Evolutionary conservation across 1,140 invertebrate species (phyloP), one percentile per base, ranked within the genome.

Genomic region (Megalopta genalis): DNA sequence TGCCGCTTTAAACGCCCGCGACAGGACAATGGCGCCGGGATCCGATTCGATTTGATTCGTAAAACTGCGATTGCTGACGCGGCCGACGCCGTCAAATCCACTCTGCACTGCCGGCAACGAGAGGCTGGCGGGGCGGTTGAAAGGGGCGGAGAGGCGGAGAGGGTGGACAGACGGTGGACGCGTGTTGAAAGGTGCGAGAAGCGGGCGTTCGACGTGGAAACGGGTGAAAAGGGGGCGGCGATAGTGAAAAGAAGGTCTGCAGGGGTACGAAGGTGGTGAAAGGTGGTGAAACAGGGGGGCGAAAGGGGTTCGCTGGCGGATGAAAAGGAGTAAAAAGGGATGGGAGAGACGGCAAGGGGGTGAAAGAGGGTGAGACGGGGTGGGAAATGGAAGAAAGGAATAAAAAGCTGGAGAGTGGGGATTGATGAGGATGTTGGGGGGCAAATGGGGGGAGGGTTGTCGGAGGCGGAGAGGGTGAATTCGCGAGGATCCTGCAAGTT

Each of bases 21-120:
- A 1, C 16, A n/a, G 57, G 18, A 77, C 75, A 77, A 77, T 77
- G n/a, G 75, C 66, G 60, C 6, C 49, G 62, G 1, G 32, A 39
- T 54, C 12, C n/a, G 21, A 37, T 42, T 70, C 74, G n/a, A 12
- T 46, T 32, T n/a, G 54, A 62, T 62, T 42, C 54, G 57, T 74
- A 54, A 63, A 70, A 70, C 42, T 63, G n/a, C 54, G 42, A 77
- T 16, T 70, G 75, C 75, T 69, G 75, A 77, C 75, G 66, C 57
- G 74, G 25, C 37, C 18, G 5, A 16, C 63, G 54, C 54, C 62
- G 73, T 76, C 46, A 42, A 49, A 27, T 16, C 37, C 39, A 14
- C 21, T n/a, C 27, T 10, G 21, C 27, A 37, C 2, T 18, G 8
- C 23, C 10, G 60, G 21, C 18, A 39, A 37, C 16, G 42, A 3